Evolutionary conservation across 2,113 vertebrate genomes (phyloP).

Genomic region (Phalacrocorax brasilianus): DNA sequence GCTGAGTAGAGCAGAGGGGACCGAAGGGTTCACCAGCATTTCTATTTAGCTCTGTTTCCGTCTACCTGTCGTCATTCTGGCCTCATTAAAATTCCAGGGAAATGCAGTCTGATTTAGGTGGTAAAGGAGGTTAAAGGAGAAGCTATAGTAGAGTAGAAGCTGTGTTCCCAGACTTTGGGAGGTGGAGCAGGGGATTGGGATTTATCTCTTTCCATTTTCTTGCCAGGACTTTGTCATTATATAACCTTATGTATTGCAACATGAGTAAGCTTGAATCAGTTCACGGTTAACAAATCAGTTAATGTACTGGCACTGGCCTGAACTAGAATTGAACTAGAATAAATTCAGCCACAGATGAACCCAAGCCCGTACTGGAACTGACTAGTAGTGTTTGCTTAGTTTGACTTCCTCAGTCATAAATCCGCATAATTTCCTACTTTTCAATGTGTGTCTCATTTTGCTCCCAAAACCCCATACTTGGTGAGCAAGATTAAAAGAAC

Average conservation of each 20-base stretch:
- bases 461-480: not conserved
- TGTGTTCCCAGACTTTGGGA: not conserved
- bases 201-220: not conserved
- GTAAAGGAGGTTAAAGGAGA: not conserved
- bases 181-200: not conserved
- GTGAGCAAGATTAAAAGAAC: not conserved
- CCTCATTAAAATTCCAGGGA: not conserved
- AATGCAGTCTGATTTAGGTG: not conserved
- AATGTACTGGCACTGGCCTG: not conserved
- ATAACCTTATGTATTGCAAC: not conserved
- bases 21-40: not conserved
- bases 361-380: not conserved
- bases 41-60: not conserved
- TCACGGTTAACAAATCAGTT: not conserved
- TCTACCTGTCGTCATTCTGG: not conserved
- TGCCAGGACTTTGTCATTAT: not conserved
- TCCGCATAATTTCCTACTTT: not conserved
- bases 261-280: not conserved
- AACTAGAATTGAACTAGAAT: not conserved
- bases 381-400: not conserved
- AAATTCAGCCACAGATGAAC: not conserved
- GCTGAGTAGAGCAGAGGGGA: not conserved
- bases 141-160: not conserved
- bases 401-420: not conserved
- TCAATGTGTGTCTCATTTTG: not conserved